Conservation (phyloP, 2,888 invertebrate genomes). For the Pediacus dermestoides region DNA sequence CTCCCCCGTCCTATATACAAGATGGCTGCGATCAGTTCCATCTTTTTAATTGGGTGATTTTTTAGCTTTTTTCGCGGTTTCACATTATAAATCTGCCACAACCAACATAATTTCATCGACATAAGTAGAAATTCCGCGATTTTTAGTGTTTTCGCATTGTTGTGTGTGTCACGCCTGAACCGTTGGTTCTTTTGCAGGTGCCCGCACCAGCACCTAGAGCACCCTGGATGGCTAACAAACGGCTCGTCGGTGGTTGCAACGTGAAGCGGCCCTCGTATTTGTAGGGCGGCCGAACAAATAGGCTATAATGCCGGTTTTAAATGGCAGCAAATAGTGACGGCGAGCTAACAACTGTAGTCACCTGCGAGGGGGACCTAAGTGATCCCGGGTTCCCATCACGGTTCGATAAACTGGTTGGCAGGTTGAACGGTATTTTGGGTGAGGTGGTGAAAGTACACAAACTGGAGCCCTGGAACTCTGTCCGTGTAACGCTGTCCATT, state of each 20-base stretch:
- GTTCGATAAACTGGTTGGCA: constrained; percentile 73
- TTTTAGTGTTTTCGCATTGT: no score
- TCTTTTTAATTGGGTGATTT: constrained; percentile 52
- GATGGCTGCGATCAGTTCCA: constrained; percentile 51
- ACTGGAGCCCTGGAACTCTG: constrained; percentile 98
- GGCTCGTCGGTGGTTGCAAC: constrained; percentile 18
- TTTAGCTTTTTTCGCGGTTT: no score
- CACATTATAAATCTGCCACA: no score
- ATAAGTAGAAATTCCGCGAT: no score
- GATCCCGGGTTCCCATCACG: constrained; percentile 83
- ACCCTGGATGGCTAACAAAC: constrained; percentile 47
- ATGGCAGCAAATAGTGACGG: constrained; percentile 88
- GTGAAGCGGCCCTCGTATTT: constrained; percentile 24
- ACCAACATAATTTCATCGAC: no score
- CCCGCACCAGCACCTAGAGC: constrained; percentile 14
- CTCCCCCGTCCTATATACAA: constrained; percentile 51
- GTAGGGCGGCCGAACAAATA: constrained; percentile 20
- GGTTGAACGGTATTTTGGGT: constrained; percentile 70
- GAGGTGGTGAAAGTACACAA: constrained; percentile 61
- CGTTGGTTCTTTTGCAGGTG: constrained; percentile 20
- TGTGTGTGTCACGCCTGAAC: no score
- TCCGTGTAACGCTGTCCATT: constrained; percentile 95
- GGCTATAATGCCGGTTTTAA: constrained; percentile 36
- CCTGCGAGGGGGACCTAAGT: constrained; percentile 86
- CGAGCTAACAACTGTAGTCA: constrained; percentile 69